phyloP scores from a whole-genome alignment of 2,797 vertebrate genomes.

The Mus minutoides region DNA sequence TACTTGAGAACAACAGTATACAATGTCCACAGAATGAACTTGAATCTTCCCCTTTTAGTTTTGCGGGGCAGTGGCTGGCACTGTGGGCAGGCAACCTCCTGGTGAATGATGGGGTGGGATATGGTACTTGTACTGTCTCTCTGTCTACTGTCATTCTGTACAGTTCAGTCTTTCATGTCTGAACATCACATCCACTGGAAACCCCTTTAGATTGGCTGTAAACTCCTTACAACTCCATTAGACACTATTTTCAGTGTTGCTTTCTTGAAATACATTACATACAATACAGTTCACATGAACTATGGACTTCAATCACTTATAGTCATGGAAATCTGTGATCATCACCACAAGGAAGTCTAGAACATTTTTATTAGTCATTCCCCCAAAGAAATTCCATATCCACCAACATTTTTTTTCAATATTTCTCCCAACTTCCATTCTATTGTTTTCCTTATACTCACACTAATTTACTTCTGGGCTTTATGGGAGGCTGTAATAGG shows the following conservation, averaged over 20 bases:
- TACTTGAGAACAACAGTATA: not conserved
- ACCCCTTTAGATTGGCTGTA: not conserved
- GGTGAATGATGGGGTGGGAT: slow-evolving; percentile 28
- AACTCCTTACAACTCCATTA: not conserved
- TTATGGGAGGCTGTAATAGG: not conserved
- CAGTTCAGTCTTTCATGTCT: not conserved
- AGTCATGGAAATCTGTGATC: not conserved
- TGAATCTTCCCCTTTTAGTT: not conserved
- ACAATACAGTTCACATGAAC: not conserved
- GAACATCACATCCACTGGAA: not conserved
- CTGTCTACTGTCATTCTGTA: not conserved
- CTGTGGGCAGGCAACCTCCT: slow-evolving; percentile 68
- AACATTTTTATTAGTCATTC: not conserved
- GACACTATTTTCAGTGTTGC: not conserved
- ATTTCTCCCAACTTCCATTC: not conserved
- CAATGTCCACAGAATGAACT: not conserved
- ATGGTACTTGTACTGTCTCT: not conserved
- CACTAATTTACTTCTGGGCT: not conserved
- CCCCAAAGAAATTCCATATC: not conserved
- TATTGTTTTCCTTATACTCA: not conserved
- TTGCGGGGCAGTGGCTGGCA: slow-evolving; percentile 11
- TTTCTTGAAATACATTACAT: not conserved
- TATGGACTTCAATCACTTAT: not conserved
- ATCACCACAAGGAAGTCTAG: not conserved
- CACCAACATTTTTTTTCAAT: not conserved